phyloP scores from a whole-genome alignment of 2,797 vertebrate species.

The Momotus momota region DNA sequence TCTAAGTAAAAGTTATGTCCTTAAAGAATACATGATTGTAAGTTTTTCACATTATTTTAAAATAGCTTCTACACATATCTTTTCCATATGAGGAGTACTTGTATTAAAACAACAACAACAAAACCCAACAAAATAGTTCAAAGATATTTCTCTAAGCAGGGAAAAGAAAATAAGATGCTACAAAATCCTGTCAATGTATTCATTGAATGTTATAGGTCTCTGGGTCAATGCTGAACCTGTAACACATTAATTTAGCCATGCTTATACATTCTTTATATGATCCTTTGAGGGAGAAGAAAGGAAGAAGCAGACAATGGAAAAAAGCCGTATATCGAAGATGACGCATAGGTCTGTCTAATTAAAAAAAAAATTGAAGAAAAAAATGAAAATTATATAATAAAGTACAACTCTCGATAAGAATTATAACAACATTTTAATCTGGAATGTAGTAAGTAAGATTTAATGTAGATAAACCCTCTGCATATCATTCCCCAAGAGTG shows the following conservation, averaged over 20 bases:
- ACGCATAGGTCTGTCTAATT: background rate
- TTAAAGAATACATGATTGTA: background rate
- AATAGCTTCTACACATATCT: background rate
- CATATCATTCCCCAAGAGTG: background rate
- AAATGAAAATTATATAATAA: background rate
- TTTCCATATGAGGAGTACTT: background rate
- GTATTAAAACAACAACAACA: background rate
- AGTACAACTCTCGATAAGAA: background rate
- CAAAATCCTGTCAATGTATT: background rate
- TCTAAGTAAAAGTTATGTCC: background rate
- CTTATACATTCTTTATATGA: background rate
- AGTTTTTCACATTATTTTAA: background rate
- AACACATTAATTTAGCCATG: background rate
- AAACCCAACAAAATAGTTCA: background rate
- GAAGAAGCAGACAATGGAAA: background rate
- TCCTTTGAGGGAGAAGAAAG: background rate
- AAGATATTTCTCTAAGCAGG: background rate
- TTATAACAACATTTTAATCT: background rate
- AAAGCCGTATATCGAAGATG: background rate
- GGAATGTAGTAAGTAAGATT: background rate
- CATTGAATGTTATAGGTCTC: background rate
- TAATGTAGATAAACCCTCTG: background rate
- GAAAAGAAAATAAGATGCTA: background rate
- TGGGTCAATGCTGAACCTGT: background rate
- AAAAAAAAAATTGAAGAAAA: background rate